Evolutionary conservation across 2,888 invertebrate species (phyloP).

Genomic region (Electrophaes corylata): DNA sequence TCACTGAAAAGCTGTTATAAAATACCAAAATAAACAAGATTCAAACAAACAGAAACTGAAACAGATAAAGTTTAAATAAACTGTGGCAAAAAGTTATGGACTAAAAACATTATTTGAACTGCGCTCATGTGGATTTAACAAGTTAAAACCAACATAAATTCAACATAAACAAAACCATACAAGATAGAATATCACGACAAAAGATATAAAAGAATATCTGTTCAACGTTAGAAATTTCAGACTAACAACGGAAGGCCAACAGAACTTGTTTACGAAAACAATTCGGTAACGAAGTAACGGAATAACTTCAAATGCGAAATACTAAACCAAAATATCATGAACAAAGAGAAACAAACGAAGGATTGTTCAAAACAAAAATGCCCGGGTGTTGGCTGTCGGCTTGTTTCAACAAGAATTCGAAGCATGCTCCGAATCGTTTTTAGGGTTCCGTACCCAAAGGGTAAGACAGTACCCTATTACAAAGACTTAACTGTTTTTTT

Average conservation of each 20-base stretch:
- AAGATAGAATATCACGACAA: conserved; percentile 16
- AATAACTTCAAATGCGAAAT: conserved; percentile 63
- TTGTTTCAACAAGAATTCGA: conserved; percentile 53
- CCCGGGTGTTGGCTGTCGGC: conserved; percentile 49
- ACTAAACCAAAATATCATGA: conserved; percentile 64
- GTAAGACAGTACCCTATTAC: too few species aligned
- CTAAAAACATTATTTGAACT: conserved; percentile 20
- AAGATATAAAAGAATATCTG: conserved; percentile 38
- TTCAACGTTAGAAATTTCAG: conserved; percentile 36
- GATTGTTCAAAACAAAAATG: conserved; percentile 64
- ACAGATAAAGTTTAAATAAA: not conserved
- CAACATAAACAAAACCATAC: not conserved
- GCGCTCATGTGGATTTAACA: not conserved
- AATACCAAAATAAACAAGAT: too few species aligned
- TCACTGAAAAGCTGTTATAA: too few species aligned
- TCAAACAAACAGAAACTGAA: conserved; percentile 13
- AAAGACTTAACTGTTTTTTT: too few species aligned
- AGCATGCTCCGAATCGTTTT: conserved; percentile 57
- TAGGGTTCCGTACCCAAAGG: too few species aligned
- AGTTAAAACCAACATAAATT: conserved; percentile 1
- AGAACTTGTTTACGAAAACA: conserved; percentile 65
- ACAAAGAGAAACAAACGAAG: conserved; percentile 65
- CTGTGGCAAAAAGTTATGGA: not conserved
- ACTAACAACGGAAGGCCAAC: conserved; percentile 42
- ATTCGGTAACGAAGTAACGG: conserved; percentile 62